These are phyloP conservation scores for Agrotis clavis DNA, from an alignment of 2,888 invertebrate genomes.

Conservation along the genomic window DNA sequence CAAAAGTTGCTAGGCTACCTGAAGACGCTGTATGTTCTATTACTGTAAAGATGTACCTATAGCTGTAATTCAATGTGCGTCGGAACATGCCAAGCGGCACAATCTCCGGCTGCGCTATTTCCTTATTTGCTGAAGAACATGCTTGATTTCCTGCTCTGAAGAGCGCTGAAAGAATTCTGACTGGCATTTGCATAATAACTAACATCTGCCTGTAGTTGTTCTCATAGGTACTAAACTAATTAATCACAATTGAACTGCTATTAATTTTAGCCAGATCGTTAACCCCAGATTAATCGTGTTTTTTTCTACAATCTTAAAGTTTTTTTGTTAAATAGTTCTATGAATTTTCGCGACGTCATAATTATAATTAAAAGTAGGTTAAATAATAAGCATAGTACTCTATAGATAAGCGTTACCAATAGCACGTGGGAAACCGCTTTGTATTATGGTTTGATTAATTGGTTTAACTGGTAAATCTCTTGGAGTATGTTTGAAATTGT, in stretches of 20 bases:
- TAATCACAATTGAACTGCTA: background rate
- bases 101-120: conserved; percentile 44
- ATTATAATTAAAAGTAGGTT: too few species aligned
- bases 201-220: background rate
- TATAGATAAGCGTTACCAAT: conserved; percentile 39
- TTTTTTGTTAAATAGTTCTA: too few species aligned
- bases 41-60: too few species aligned
- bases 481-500: conserved; percentile 22
- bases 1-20: too few species aligned
- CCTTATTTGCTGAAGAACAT: conserved; percentile 29
- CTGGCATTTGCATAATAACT: background rate
- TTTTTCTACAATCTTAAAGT: background rate
- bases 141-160: conserved; percentile 21
- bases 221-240: too few species aligned
- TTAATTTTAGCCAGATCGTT: background rate
- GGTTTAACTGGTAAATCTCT: conserved; percentile 32
- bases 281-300: background rate
- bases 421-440: conserved; percentile 19
- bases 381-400: conserved; percentile 22
- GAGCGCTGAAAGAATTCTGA: background rate
- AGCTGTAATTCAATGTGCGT: conserved; percentile 9
- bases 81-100: conserved; percentile 6
- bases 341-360: too few species aligned
- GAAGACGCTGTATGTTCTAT: too few species aligned
- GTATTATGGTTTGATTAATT: conserved; percentile 29